A percentile compares a stretch with the other conserved stretches of the same genome.
Conservation (phyloP, 2,113 vertebrate species). For the Chloropsis hardwickii region DNA sequence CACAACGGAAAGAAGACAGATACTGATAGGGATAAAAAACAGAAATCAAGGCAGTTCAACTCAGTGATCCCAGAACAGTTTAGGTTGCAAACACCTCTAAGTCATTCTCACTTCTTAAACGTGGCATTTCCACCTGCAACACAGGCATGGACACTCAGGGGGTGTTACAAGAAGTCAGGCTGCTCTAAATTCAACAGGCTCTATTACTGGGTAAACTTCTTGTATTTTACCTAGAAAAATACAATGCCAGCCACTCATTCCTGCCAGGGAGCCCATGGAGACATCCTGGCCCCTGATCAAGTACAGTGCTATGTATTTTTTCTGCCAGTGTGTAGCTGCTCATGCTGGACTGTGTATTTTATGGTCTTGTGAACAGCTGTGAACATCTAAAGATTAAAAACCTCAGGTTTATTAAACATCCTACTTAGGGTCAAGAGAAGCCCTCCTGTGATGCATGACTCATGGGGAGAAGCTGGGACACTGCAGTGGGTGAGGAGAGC, state of each 20-base stretch:
- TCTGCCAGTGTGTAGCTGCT: not conserved
- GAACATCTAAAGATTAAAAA: not conserved
- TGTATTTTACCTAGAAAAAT: not conserved
- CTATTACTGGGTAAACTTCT: not conserved
- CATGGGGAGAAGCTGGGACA: not conserved
- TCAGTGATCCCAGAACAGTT: not conserved
- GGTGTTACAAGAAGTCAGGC: not conserved
- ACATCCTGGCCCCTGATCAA: not conserved
- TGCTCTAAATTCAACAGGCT: not conserved
- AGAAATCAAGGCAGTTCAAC: not conserved
- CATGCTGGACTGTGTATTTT: not conserved
- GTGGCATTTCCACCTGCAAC: not conserved
- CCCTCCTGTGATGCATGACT: not conserved
- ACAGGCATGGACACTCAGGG: not conserved
- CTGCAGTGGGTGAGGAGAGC: not conserved
- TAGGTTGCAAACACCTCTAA: not conserved
- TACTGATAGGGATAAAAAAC: not conserved
- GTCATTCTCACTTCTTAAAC: not conserved
- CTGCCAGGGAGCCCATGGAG: not conserved
- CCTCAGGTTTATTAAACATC: not conserved
- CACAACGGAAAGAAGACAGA: not conserved
- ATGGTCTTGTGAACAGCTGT: not conserved
- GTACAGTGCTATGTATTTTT: not conserved
- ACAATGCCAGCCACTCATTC: not conserved
- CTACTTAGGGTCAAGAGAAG: not conserved